A percentile compares a stretch with the other conserved stretches of the same genome.
phyloP scores from a whole-genome alignment of 1,140 invertebrate genomes.

The Popillia japonica region DNA sequence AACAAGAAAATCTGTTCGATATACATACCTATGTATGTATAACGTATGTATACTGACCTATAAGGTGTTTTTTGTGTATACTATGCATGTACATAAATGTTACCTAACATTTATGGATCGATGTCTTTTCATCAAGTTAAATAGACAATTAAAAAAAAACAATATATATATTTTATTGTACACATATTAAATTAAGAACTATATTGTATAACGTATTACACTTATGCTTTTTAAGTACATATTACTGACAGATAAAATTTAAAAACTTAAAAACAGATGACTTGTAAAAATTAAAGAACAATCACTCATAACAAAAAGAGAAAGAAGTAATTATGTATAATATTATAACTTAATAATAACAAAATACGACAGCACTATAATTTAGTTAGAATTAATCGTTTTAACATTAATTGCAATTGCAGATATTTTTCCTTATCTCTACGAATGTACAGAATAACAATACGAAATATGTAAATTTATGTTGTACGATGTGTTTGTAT shows the following conservation, averaged over 20 bases:
- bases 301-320: constrained; percentile 1
- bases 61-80: too few relatives aligned
- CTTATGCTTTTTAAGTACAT: constrained; percentile 7
- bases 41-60: too few relatives aligned
- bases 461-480: background rate
- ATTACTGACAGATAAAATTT: constrained; percentile 27
- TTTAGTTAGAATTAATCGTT: constrained; percentile 21
- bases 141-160: constrained; percentile 3
- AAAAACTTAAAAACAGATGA: constrained; percentile 19
- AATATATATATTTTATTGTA: constrained; percentile 26
- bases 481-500: constrained; percentile 19
- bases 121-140: too few relatives aligned
- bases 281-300: background rate
- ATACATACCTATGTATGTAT: too few relatives aligned
- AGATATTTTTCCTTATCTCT: background rate
- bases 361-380: constrained; percentile 14
- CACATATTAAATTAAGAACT: constrained; percentile 18
- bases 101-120: too few relatives aligned
- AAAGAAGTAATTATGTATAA: background rate
- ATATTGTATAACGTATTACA: background rate
- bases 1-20: too few relatives aligned
- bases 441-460: constrained; percentile 10
- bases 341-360: background rate
- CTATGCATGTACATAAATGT: too few relatives aligned
- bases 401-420: constrained; percentile 8